Percentiles rank a stretch among this genome's conserved stretches.
Evolutionary conservation across 2,888 invertebrate genomes (phyloP).

Genomic region (Eupithecia tripunctaria): DNA sequence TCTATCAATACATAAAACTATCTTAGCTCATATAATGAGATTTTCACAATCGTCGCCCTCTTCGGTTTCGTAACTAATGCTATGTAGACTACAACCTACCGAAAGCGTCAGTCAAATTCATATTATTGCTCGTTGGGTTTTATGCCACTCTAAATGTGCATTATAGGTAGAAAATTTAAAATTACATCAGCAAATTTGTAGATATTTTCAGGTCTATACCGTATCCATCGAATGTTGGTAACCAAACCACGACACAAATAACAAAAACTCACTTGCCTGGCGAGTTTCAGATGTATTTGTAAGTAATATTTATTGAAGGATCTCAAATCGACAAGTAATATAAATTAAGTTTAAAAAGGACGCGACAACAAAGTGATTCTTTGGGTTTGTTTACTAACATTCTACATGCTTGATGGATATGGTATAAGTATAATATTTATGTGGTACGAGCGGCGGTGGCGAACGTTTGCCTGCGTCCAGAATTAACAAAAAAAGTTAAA

Average conservation of each 20-base stretch:
- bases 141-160: conserved; percentile 19
- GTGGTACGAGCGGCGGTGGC: neutral
- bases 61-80: conserved; percentile 30
- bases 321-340: too few species aligned
- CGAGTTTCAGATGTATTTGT: too few species aligned
- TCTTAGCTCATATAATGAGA: conserved; percentile 52
- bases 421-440: neutral
- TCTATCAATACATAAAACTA: conserved; percentile 69
- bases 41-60: conserved; percentile 42
- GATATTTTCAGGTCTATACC: neutral
- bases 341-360: too few species aligned
- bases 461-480: neutral
- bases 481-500: neutral
- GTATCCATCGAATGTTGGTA: too few species aligned
- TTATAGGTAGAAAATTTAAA: neutral
- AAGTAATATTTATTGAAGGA: too few species aligned
- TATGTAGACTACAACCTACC: conserved; percentile 13
- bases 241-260: too few species aligned
- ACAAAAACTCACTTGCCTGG: too few species aligned
- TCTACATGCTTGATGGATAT: too few species aligned
- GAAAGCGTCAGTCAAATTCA: conserved; percentile 32
- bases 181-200: neutral
- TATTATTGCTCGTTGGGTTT: conserved; percentile 29
- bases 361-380: too few species aligned
- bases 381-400: too few species aligned